Evolutionary conservation across 1,140 invertebrate species (phyloP), one percentile per base, ranked within the genome.

Genomic region (Camponotus floridanus): DNA sequence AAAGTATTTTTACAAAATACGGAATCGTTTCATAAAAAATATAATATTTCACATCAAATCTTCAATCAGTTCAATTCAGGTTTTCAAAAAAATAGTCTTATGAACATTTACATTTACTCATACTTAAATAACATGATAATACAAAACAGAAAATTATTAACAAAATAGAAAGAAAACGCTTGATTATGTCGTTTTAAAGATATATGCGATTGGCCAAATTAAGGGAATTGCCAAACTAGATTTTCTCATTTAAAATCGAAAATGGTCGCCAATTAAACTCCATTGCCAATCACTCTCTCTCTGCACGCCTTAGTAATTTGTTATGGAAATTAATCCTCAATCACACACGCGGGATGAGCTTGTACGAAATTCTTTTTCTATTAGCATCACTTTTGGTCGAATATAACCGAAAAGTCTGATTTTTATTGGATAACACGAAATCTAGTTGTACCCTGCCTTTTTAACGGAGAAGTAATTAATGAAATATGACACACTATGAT

Each of bases 281-380:
- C 13, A 48, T 42, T 48, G 68, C 57, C 79, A 83, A 83, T 61
- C 26, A 48, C 55, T n/a, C n/a, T n/a, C n/a, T n/a, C n/a, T n/a
- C n/a, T 7, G 68, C 51, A 31, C 55, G 26, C 39, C 42, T 73
- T 62, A 39, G 8, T 83, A 83, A 83, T 83, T 73, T 39, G 61
- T 73, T 73, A 83, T 83, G 55, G 55, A 83, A 83, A 83, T 83
- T 61, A 83, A 83, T 62, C 74, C 68, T 83, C 79, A 48, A 73
- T 83, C 59, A 48, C 55, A 73, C 39, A 21, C 67, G 8, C 65
- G 51, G 57, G 62, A 13, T n/a, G 33, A 64, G 15, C 36, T 31
- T 6, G 21, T 15, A 59, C 26, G 18, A 61, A 83, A 74, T 62
- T 74, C 73, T 51, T 31, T 83, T 48, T n/a, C 57, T 18, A 59